A percentile compares a stretch with the other conserved stretches of the same genome.
phyloP scores from a whole-genome alignment of 2,797 vertebrate species.

The Propithecus perrieri region DNA sequence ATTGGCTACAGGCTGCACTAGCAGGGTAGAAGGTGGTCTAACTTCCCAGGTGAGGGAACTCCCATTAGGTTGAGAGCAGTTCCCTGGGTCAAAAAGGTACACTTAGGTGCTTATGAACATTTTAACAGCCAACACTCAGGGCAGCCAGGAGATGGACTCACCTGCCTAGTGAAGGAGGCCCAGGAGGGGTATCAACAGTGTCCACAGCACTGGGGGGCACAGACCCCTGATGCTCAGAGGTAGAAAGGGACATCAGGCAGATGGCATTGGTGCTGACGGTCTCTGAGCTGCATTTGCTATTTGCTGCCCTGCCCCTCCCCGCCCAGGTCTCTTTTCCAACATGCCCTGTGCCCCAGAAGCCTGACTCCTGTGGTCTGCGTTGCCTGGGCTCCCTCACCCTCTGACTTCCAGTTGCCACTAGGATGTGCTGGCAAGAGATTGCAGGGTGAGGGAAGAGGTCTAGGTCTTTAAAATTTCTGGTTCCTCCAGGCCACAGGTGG shows the following conservation, averaged over 20 bases:
- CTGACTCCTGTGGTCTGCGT: fast-evolving
- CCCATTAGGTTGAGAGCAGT: background rate
- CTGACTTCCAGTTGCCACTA: background rate
- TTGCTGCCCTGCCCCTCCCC: too few species aligned
- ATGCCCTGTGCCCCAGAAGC: background rate
- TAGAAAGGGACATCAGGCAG: background rate
- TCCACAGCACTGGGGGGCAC: background rate
- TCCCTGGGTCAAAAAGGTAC: background rate
- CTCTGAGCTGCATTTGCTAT: background rate
- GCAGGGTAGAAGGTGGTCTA: too few species aligned
- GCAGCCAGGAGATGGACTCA: background rate
- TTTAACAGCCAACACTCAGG: background rate
- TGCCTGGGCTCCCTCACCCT: background rate
- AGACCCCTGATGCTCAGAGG: background rate
- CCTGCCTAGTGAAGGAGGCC: background rate
- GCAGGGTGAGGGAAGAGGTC: background rate
- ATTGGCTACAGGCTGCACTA: background rate
- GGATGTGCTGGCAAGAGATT: background rate
- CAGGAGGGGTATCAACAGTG: too few species aligned
- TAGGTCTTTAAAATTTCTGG: background rate
- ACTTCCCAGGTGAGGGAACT: background rate
- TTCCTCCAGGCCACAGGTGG: background rate
- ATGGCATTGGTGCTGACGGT: background rate
- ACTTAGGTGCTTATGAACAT: background rate
- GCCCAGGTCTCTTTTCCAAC: background rate